phyloP scores from a whole-genome alignment of 2,797 vertebrate species.

The Euthynnus affinis region DNA sequence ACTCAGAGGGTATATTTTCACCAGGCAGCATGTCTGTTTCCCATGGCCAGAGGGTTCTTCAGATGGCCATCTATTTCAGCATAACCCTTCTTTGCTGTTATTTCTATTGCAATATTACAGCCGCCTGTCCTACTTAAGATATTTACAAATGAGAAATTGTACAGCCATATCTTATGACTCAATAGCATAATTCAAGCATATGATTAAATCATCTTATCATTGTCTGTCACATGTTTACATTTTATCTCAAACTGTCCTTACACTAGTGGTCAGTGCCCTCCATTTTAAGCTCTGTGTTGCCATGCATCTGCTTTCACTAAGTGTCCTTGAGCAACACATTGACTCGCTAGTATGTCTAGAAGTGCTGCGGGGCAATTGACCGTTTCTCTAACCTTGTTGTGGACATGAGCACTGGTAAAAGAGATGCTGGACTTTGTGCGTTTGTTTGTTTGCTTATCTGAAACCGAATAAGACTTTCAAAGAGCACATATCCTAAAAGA shows the following conservation, averaged over 20 bases:
- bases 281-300: neutral
- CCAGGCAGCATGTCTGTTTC: conserved; percentile 53
- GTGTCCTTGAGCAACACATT: neutral
- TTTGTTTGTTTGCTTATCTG: neutral
- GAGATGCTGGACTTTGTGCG: neutral
- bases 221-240: neutral
- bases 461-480: neutral
- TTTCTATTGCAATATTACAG: conserved; percentile 10
- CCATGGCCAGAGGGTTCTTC: conserved; percentile 53
- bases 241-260: neutral
- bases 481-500: neutral
- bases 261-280: neutral
- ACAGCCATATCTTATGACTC: conserved; percentile 20
- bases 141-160: neutral
- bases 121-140: conserved; percentile 8
- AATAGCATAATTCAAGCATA: neutral
- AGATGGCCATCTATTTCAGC: conserved; percentile 58
- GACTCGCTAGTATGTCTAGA: neutral
- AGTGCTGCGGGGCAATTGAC: neutral
- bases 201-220: neutral
- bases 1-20: conserved; percentile 51
- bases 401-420: neutral
- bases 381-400: neutral
- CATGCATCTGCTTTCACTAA: neutral
- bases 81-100: conserved; percentile 24